Conservation (phyloP, 2,888 invertebrate species). For the Cephus rjabovi region DNA sequence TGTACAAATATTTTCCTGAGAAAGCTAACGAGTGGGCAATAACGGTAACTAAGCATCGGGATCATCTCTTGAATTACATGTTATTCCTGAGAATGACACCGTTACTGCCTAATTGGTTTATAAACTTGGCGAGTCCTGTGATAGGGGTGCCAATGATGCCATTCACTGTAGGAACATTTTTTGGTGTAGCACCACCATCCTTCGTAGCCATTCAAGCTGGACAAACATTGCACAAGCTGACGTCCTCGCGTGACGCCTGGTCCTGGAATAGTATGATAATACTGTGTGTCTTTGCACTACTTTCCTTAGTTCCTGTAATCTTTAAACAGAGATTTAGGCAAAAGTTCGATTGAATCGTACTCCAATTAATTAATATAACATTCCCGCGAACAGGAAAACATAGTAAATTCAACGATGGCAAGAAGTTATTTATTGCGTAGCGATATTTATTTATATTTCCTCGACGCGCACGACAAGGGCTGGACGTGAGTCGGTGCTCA, state of each 20-base stretch:
- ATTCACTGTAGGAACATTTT: conserved; percentile 95
- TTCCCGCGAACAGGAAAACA: not conserved
- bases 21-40: conserved; percentile 87
- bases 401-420: not conserved
- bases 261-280: conserved; percentile 88
- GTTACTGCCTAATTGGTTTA: conserved; percentile 99
- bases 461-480: not conserved
- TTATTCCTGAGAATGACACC: conserved; percentile 97
- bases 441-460: not conserved
- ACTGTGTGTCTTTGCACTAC: conserved; percentile 80
- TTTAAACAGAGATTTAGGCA: conserved; percentile 83
- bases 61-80: conserved; percentile 94
- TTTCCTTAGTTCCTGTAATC: conserved; percentile 90
- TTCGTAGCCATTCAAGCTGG: conserved; percentile 98
- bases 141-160: conserved; percentile 93
- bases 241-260: conserved; percentile 88
- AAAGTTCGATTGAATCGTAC: conserved; percentile 76
- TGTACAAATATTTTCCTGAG: conserved; percentile 90
- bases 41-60: conserved; percentile 85
- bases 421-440: not conserved
- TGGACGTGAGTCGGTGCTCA: not conserved
- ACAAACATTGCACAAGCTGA: conserved; percentile 92
- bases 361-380: not conserved
- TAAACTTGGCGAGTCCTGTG: conserved; percentile 95
- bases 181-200: conserved; percentile 96